Conservation (phyloP, 1,140 invertebrate genomes). For the Trinorchestia longiramus region DNA sequence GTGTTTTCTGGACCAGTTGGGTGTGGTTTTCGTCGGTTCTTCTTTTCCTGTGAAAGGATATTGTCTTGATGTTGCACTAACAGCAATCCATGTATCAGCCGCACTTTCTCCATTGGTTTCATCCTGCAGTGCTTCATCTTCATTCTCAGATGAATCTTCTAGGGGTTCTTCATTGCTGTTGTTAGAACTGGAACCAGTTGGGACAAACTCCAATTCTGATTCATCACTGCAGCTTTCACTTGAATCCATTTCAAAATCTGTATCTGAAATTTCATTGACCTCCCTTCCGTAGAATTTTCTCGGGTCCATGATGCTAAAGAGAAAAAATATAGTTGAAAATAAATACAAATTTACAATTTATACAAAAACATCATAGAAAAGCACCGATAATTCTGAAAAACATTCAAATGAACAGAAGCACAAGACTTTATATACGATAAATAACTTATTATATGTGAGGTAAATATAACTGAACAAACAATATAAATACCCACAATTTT, state of each 20-base stretch:
- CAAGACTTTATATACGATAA: not conserved
- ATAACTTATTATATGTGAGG: not conserved
- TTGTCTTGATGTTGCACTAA: constrained; percentile 8
- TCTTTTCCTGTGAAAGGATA: constrained; percentile 17
- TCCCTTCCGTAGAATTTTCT: not conserved
- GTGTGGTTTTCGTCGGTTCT: constrained; percentile 7
- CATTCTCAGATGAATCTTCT: not conserved
- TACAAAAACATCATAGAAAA: not conserved
- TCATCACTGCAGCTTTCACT: not conserved
- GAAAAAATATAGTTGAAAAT: not conserved
- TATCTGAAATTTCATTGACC: not conserved
- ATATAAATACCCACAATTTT: not conserved
- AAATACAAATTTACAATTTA: not conserved
- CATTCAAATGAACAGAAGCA: not conserved
- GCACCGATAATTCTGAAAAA: not conserved
- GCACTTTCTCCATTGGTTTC: not conserved
- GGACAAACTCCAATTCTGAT: not conserved
- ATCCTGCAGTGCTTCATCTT: constrained; percentile 9
- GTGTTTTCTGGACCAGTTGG: not conserved
- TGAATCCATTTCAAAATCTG: not conserved
- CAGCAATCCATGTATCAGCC: not conserved
- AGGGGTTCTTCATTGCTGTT: not conserved
- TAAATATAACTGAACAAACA: not conserved
- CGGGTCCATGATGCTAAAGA: not conserved
- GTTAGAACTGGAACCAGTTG: not conserved